Base-by-base conservation (phyloP, 2,797 vertebrate genomes). In the Tiaroga cobitis region DNA sequence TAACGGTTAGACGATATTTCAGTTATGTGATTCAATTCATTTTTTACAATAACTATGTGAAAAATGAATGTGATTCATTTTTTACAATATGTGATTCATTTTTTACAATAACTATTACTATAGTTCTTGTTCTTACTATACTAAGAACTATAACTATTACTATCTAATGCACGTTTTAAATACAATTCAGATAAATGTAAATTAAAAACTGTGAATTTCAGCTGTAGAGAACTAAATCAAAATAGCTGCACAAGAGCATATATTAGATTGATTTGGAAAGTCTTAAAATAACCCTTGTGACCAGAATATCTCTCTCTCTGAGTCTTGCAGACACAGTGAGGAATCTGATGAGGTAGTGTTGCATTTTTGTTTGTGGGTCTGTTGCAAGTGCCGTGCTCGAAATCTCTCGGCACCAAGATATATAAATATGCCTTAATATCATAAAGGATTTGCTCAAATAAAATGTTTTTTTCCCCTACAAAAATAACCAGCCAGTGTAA, bases 321-420 rank as follows among this genome's bases (percentile, higher is more conserved):
- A 83, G 81, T 91, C 85, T 87, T 92, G 88, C 91, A 92, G 89
- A 89, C 54, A 81, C 87, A 86, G 92, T 93, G 94, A 93, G 94
- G 93, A 95, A 95, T 95, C 90, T 94, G 87, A 93, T 92, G 92
- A 87, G 88, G 90, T 91, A 91, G 94, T 95, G 93, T 92, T 94
- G 93, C 91, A 94, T 95, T 95, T 94, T 88, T 93, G 87, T 92
- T 93, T 92, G 92, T 91, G 83, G 87, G 81, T 92, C 90, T 92
- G 85, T 82, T 85, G 75, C 81, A 89, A 90, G 91, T 92, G 90
- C 91, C 89, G 87, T 91, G 87, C 85, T 91, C 90, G 90, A 92
- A 92, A 89, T 88, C 85, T 89, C 78, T 84, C 87, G 89, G 89
- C 85, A 67, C 6, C 46, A 88, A 82, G 81, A 86, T 90, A 81